Evolutionary conservation across 2,113 vertebrate genomes (phyloP), one percentile per base, ranked within the genome.

Genomic region (Atlantisia rogersi): DNA sequence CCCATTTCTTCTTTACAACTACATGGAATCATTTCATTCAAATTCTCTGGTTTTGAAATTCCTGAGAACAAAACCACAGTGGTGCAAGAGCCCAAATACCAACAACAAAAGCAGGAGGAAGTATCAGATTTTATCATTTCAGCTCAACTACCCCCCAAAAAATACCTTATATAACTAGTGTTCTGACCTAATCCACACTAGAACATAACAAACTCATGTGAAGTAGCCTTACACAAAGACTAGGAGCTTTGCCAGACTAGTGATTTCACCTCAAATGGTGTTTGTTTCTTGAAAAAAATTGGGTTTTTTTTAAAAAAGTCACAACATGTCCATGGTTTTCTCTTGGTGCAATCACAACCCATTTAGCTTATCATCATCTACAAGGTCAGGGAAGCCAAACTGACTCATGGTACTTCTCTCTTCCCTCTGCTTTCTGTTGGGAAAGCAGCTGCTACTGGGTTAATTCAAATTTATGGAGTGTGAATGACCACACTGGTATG

Each of bases 101-200:
- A 88, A 42, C 42, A 70, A 65, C 4, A 92, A 76, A 44, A 67
- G 55, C 58, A 90, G 35, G 13, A 91, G 92, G 90, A 90, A 90
- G 48, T 78, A 80, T 75, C 88, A 48, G 58, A 56, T 92, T 89
- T 59, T 85, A 82, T 68, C 21, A 44, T 56, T 77, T 74, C 84
- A 74, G 85, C 32, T 68, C 50, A 29, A 65, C 28, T 53, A 79
- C n/a, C 60, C 32, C 39, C 39, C 35, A 11, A 40, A 62, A 65
- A 71, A 29, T 2, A 42, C 76, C 56, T 97, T 95, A 89, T 28
- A 8, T 75, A 96, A 96, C 63, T n/a, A 46, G 63, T n/a, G 56
- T 25, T 53, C 29, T 82, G 91, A 84, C 65, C 74, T 82, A 87
- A 94, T 65, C 85, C 94, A 73, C 18, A 18, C 48, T 29, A n/a